Conservation (phyloP, 1,140 invertebrate species). For the Lasioglossum albipes region DNA sequence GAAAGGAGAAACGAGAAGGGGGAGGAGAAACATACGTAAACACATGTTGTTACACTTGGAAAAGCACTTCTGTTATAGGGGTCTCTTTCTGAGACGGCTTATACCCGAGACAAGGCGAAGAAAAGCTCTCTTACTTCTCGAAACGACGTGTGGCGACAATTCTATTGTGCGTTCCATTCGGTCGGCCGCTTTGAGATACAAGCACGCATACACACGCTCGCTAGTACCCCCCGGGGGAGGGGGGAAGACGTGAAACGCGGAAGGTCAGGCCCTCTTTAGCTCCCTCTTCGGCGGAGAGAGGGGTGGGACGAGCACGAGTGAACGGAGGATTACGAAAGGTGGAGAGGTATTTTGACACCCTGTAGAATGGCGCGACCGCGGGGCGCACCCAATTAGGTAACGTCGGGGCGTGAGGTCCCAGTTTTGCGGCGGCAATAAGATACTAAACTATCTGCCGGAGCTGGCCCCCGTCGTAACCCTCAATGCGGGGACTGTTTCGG, state of each 20-base stretch:
- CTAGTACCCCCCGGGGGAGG: slow-evolving; percentile 39
- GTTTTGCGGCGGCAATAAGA: slow-evolving; percentile 43
- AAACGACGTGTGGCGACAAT: slow-evolving; percentile 69
- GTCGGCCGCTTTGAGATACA: slow-evolving; percentile 74
- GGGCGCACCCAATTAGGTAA: slow-evolving; percentile 79
- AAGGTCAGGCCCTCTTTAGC: slow-evolving; percentile 12
- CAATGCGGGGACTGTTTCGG: slow-evolving; percentile 20
- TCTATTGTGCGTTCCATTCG: slow-evolving; percentile 74
- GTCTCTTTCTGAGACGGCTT: slow-evolving; percentile 55
- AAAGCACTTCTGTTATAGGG: slow-evolving; percentile 47
- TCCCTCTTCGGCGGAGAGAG: neutral
- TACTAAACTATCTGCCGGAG: slow-evolving; percentile 58
- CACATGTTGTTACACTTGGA: slow-evolving; percentile 52
- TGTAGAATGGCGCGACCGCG: slow-evolving; percentile 76
- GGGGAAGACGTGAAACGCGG: slow-evolving; percentile 2
- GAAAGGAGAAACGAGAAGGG: neutral
- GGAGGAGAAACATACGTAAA: slow-evolving; percentile 38
- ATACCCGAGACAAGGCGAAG: slow-evolving; percentile 48
- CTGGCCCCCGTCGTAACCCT: slow-evolving; percentile 23
- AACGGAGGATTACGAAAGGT: slow-evolving; percentile 60
- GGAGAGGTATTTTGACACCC: slow-evolving; percentile 79
- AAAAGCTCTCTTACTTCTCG: slow-evolving; percentile 60
- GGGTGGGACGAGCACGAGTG: slow-evolving; percentile 40
- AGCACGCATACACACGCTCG: slow-evolving; percentile 55
- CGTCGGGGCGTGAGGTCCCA: slow-evolving; percentile 67